Conservation (phyloP, 2,888 invertebrate species). For the Schizaphis graminum region DNA sequence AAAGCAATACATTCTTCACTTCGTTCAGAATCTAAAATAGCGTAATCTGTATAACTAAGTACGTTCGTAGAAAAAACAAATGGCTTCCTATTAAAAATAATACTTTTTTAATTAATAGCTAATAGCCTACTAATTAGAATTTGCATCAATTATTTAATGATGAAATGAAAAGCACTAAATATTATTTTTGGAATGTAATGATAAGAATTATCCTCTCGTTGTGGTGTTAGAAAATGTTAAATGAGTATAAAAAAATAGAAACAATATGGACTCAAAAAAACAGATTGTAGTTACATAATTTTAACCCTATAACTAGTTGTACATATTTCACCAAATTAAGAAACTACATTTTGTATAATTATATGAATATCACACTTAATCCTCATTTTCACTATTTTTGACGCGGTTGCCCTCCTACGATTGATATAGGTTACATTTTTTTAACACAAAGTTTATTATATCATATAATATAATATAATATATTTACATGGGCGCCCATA, state of each 20-base stretch:
- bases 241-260: not conserved
- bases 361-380: not conserved
- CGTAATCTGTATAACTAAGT: not conserved
- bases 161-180: not conserved
- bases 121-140: not conserved
- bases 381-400: not conserved
- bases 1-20: too few species aligned
- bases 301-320: not conserved
- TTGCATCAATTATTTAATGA: not conserved
- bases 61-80: not conserved
- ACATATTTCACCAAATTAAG: not conserved
- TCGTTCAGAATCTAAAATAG: not conserved
- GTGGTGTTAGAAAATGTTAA: not conserved
- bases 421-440: constrained; percentile 2
- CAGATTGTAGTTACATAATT: not conserved
- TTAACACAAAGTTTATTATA: constrained; percentile 6
- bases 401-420: constrained; percentile 45
- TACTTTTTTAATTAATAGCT: not conserved
- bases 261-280: not conserved
- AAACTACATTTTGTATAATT: not conserved
- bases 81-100: not conserved
- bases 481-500: too few species aligned
- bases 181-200: not conserved
- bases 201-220: not conserved
- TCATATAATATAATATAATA: constrained; percentile 5